Percentiles rank a stretch among this genome's conserved stretches.
phyloP scores from a whole-genome alignment of 2,113 vertebrate genomes.

The Lagopus leucura region DNA sequence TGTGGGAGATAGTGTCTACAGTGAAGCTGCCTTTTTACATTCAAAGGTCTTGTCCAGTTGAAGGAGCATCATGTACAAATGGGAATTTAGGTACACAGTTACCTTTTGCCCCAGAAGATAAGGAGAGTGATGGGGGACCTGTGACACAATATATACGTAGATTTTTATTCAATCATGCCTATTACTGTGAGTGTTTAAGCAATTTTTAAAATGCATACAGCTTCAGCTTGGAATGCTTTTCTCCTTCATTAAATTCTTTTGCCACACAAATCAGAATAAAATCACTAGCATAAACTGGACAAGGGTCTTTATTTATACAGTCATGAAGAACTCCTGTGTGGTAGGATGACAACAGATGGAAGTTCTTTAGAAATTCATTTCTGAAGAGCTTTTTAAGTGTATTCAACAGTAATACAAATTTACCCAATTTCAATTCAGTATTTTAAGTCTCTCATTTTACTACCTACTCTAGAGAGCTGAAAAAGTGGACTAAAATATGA shows the following conservation, averaged over 20 bases:
- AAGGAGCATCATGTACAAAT: slow-evolving; percentile 35
- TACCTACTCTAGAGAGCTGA: background rate
- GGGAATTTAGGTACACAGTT: slow-evolving; percentile 51
- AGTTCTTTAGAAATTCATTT: background rate
- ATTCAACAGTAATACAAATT: background rate
- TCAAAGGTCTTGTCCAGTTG: slow-evolving; percentile 55
- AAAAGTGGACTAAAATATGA: slow-evolving; percentile 9
- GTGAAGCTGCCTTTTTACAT: slow-evolving; percentile 48
- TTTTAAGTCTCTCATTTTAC: slow-evolving; percentile 22
- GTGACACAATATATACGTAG: slow-evolving; percentile 15
- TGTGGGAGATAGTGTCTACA: slow-evolving; percentile 38
- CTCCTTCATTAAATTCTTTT: slow-evolving; percentile 2
- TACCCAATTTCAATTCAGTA: background rate
- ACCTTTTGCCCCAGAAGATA: slow-evolving; percentile 24
- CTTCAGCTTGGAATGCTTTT: background rate
- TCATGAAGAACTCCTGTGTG: background rate
- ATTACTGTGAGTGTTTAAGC: background rate
- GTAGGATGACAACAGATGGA: slow-evolving; percentile 25
- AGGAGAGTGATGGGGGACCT: background rate
- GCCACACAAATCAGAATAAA: background rate
- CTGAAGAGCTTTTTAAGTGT: slow-evolving; percentile 12
- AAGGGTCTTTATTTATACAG: background rate
- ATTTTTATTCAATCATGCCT: background rate
- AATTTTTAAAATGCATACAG: background rate
- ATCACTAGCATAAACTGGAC: background rate